phyloP scores from a whole-genome alignment of 2,113 vertebrate genomes.

The Gnathonemus longibarbis region DNA sequence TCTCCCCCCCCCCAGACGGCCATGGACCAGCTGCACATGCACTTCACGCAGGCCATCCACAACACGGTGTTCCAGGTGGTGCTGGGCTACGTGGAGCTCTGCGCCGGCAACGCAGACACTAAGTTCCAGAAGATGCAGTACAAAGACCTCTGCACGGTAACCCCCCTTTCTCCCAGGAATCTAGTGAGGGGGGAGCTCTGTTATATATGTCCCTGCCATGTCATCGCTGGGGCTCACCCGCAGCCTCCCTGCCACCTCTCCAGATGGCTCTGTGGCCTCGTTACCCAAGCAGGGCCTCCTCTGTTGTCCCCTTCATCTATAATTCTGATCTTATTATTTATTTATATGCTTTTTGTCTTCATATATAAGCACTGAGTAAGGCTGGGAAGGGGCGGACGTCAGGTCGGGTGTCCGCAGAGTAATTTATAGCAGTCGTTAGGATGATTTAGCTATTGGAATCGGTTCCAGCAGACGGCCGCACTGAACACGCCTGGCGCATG shows the following conservation, averaged over 20 bases:
- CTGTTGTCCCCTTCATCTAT: not conserved
- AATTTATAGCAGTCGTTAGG: not conserved
- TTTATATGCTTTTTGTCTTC: not conserved
- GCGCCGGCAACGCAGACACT: slow-evolving; percentile 90
- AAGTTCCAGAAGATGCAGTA: slow-evolving; percentile 99
- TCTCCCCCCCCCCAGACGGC: slow-evolving; percentile 70
- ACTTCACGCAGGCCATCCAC: slow-evolving; percentile 98
- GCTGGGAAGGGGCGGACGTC: not conserved
- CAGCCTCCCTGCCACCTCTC: not conserved
- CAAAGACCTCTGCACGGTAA: slow-evolving; percentile 92
- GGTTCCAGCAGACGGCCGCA: not conserved
- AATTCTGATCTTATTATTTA: not conserved
- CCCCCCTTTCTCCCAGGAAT: slow-evolving; percentile 14
- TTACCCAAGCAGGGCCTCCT: not conserved
- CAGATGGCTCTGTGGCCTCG: not conserved
- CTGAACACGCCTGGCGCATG: not conserved
- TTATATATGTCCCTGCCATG: not conserved
- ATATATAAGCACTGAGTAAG: not conserved
- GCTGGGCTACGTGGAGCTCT: slow-evolving; percentile 94
- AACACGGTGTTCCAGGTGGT: slow-evolving; percentile 98
- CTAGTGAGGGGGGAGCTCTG: not conserved
- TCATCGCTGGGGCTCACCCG: not conserved
- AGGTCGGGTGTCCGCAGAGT: not conserved
- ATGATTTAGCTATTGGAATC: not conserved
- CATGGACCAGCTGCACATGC: slow-evolving; percentile 99